Evolutionary conservation across 2,113 vertebrate genomes (phyloP).

Genomic region (Heliornis fulica): DNA sequence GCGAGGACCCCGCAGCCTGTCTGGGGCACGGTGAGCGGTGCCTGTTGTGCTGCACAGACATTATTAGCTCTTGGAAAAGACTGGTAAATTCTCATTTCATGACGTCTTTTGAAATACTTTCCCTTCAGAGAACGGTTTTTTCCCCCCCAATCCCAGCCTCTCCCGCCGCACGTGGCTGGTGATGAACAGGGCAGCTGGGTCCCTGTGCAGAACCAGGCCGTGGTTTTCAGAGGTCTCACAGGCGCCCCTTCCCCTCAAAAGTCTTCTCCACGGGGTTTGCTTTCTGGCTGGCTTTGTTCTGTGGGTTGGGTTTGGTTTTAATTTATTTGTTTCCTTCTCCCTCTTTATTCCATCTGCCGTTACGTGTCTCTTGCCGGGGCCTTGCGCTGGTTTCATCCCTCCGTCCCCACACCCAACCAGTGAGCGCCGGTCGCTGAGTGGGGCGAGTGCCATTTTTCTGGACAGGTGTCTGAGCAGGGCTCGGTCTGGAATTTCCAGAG

Average conservation of each 20-base stretch:
- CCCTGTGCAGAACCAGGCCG: not conserved
- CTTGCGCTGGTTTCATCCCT: not conserved
- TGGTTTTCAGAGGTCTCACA: not conserved
- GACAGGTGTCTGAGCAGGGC: not conserved
- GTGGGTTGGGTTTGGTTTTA: not conserved
- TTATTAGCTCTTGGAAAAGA: constrained; percentile 46
- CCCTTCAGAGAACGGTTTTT: not conserved
- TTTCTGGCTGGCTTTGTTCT: not conserved
- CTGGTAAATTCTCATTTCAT: constrained; percentile 28
- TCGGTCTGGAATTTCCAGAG: not conserved
- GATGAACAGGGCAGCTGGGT: not conserved
- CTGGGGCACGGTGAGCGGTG: constrained; percentile 31
- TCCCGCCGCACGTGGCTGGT: not conserved
- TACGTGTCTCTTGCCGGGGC: not conserved
- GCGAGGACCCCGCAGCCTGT: constrained; percentile 31
- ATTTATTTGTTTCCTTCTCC: too few relatives aligned
- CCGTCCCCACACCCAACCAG: not conserved
- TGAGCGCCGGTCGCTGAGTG: not conserved
- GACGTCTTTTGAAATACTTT: constrained; percentile 41
- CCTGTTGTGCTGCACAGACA: constrained; percentile 45
- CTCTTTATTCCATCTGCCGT: not conserved
- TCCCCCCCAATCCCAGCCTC: not conserved
- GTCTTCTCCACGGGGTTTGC: not conserved
- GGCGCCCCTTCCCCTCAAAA: not conserved
- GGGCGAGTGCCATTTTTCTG: fast-evolving